phyloP scores from a whole-genome alignment of 2,113 vertebrate genomes.

The Eira barbara region DNA sequence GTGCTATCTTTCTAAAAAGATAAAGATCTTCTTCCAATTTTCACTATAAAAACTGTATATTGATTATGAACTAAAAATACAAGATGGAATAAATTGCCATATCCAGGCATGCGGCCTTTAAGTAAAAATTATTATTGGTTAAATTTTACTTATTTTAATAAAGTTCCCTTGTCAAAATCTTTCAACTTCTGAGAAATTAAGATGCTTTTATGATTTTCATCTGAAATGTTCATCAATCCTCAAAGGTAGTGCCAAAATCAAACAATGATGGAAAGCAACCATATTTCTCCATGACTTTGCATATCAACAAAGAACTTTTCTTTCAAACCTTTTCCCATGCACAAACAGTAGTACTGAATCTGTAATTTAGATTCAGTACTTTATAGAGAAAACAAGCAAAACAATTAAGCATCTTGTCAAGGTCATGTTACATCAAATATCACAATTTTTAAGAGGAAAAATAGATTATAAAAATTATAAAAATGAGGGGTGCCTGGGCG shows the following conservation, averaged over 20 bases:
- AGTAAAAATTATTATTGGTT: slow-evolving; percentile 26
- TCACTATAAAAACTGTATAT: neutral
- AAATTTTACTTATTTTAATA: slow-evolving; percentile 19
- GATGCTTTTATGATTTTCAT: neutral
- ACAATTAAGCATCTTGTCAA: neutral
- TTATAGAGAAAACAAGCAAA: neutral
- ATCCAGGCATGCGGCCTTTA: neutral
- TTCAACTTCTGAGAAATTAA: neutral
- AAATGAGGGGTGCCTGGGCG: neutral
- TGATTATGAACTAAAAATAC: neutral
- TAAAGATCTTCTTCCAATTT: neutral
- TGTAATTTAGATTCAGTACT: neutral
- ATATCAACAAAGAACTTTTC: neutral
- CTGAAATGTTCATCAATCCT: neutral
- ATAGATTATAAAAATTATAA: neutral
- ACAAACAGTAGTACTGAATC: neutral
- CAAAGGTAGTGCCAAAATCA: neutral
- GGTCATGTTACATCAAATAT: neutral
- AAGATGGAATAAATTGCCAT: neutral
- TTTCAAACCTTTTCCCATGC: neutral
- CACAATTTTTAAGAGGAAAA: neutral
- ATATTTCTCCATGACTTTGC: neutral
- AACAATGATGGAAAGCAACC: neutral
- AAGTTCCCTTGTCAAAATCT: neutral
- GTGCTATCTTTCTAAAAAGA: neutral